Conservation (phyloP, 1,140 invertebrate species). For the Dendroctonus valens region DNA sequence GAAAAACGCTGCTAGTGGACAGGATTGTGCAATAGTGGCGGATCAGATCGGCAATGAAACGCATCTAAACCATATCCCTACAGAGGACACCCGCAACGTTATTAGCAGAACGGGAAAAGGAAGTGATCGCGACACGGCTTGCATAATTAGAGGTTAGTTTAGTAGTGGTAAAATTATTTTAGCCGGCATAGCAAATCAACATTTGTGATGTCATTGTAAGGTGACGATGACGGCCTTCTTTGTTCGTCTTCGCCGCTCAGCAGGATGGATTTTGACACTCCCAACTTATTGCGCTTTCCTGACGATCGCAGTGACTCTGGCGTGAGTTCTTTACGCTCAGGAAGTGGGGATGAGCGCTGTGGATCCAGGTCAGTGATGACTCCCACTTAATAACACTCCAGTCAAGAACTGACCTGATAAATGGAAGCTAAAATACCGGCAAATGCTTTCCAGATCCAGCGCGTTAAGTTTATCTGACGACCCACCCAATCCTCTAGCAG, state of each 20-base stretch:
- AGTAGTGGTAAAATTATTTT: not conserved
- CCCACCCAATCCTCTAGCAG: slow-evolving; percentile 40
- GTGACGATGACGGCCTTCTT: slow-evolving; percentile 48
- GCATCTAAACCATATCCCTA: no score
- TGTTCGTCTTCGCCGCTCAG: slow-evolving; percentile 43
- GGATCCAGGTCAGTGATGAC: slow-evolving; percentile 52
- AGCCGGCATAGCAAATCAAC: not conserved
- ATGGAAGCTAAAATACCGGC: not conserved
- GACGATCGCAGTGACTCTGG: slow-evolving; percentile 64
- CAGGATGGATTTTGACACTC: slow-evolving; percentile 44
- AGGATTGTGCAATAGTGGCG: slow-evolving; percentile 57
- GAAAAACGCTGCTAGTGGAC: slow-evolving; percentile 49
- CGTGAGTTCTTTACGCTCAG: slow-evolving; percentile 61
- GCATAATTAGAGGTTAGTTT: slow-evolving; percentile 37
- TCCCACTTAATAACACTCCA: not conserved
- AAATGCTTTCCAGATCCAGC: slow-evolving; percentile 51
- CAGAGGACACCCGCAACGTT: not conserved
- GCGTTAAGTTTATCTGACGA: slow-evolving; percentile 59
- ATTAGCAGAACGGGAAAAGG: slow-evolving; percentile 21
- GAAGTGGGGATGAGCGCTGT: slow-evolving; percentile 72
- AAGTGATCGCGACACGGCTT: slow-evolving; percentile 35
- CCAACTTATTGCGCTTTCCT: slow-evolving; percentile 46
- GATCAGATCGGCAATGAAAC: slow-evolving; percentile 9
- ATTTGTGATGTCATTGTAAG: slow-evolving; percentile 12
- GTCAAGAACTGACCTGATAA: not conserved